Evolutionary conservation across 2,888 invertebrate genomes (phyloP), one percentile per base, ranked within the genome.

Genomic region (Caenorhabditis sp.): DNA sequence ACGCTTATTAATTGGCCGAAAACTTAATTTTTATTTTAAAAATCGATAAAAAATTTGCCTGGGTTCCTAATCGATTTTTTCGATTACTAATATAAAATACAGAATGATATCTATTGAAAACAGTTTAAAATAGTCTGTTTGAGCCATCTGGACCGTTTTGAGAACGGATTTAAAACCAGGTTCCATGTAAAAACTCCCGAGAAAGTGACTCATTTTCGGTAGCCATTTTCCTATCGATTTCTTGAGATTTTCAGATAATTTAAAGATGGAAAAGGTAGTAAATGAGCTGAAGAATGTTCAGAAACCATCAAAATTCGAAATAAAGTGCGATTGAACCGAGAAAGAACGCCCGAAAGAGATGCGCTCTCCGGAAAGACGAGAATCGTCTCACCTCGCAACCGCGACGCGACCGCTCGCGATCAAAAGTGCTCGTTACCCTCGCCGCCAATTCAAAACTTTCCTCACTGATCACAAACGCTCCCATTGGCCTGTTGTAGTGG

Each of bases 361-460:
- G 58, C 43, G 41, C 55, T 56, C 56, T 39, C 24, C 46, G 26
- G n/a, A 41, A 50, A 48, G 45, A 15, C 24, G 30, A 26, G 53
- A 55, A 41, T 45, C 35, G 26, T 30, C 20, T 15, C 41, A 74
- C 79, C 68, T 71, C 61, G 53, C 27, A 50, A 72, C 80, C 81
- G 81, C 81, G 55, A 71, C 77, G 81, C 81, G 68, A 66, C 81
- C 81, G 81, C 81, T 58, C 72, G 77, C 77, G 45, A 55, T 48
- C 53, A 65, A 76, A 45, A 52, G 59, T 65, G 65, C 76, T 76
- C 62, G 75, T 70, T 70, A 35, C 35, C 6, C 35, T 52, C 8
- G 41, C 70, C 76, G 76, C 53, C 30, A 76, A 61, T 76, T 76
- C 35, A 59, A 68, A 76, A 26, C 52, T 3, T 37, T 13, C 24